phyloP scores from a whole-genome alignment of 2,888 invertebrate species.

The Pandemis heparana region DNA sequence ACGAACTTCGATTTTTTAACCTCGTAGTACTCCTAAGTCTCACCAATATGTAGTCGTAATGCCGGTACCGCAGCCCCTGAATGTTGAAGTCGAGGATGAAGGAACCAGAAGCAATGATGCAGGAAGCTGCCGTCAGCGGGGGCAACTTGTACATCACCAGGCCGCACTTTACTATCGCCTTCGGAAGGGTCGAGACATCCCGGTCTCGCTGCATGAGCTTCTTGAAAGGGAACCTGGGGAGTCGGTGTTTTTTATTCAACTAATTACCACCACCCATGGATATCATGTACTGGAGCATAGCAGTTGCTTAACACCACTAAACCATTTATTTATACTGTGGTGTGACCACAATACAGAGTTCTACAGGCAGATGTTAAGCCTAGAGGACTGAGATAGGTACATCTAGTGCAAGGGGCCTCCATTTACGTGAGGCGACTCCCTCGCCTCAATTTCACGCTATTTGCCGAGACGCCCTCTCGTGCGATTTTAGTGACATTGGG shows the following conservation, averaged over 20 bases:
- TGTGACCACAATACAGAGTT: no score
- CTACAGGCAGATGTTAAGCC: no score
- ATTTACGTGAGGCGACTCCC: no score
- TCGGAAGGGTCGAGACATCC: constrained; percentile 73
- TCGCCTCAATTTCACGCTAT: no score
- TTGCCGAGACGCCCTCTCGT: no score
- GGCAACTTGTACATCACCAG: constrained; percentile 77
- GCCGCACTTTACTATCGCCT: constrained; percentile 81
- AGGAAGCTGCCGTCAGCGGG: constrained; percentile 75
- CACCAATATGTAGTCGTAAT: constrained; percentile 75
- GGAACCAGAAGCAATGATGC: constrained; percentile 78
- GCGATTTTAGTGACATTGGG: no score
- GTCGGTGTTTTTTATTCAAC: not conserved
- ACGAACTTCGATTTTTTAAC: no score
- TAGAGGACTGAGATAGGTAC: no score
- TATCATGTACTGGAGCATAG: no score
- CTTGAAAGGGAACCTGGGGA: constrained; percentile 76
- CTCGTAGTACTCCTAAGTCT: constrained; percentile 30
- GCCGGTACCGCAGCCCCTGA: constrained; percentile 76
- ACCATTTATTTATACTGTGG: no score
- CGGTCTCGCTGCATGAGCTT: constrained; percentile 73
- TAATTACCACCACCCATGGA: not conserved
- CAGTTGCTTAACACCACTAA: no score
- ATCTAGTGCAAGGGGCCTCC: no score
- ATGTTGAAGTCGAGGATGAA: constrained; percentile 81